Percentiles rank a stretch among this genome's conserved stretches.
These are phyloP conservation scores for Pocillopora meandrina DNA, from an alignment of 92 coral and sea anemone species.

Conservation along the genomic window DNA sequence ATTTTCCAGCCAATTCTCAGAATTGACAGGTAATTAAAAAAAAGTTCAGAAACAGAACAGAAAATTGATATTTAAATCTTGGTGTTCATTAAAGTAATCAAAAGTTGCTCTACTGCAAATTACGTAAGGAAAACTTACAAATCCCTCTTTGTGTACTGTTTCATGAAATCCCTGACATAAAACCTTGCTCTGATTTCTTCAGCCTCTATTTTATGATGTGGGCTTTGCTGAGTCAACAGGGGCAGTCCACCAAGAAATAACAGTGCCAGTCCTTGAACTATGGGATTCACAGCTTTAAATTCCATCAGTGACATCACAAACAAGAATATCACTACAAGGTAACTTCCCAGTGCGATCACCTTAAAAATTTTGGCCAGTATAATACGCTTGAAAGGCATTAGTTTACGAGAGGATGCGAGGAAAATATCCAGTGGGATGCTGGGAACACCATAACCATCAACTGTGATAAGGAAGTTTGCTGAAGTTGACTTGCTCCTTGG, in stretches of 20 bases:
- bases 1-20: no score
- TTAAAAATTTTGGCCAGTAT: slow-evolving; percentile 70
- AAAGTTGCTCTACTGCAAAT: no score
- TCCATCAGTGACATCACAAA: slow-evolving; percentile 84
- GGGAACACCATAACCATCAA: slow-evolving; percentile 69
- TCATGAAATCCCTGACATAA: slow-evolving; percentile 66
- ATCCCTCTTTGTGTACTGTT: slow-evolving; percentile 59
- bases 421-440: slow-evolving; percentile 81
- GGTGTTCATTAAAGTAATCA: no score
- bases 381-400: slow-evolving; percentile 84
- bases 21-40: no score
- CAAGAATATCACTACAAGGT: slow-evolving; percentile 75
- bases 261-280: slow-evolving; percentile 77
- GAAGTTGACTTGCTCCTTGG: slow-evolving; percentile 38
- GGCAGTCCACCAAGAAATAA: slow-evolving; percentile 78
- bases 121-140: background rate
- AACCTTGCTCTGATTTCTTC: slow-evolving; percentile 56
- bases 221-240: slow-evolving; percentile 41
- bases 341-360: slow-evolving; percentile 63
- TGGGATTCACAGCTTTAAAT: slow-evolving; percentile 63
- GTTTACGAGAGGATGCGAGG: slow-evolving; percentile 51
- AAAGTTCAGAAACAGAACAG: no score
- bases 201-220: slow-evolving; percentile 36
- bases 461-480: slow-evolving; percentile 51
- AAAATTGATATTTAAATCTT: no score